These are phyloP conservation scores for Dasysyrphus albostriatus DNA, from an alignment of 2,888 invertebrate species.

Conservation along the genomic window DNA sequence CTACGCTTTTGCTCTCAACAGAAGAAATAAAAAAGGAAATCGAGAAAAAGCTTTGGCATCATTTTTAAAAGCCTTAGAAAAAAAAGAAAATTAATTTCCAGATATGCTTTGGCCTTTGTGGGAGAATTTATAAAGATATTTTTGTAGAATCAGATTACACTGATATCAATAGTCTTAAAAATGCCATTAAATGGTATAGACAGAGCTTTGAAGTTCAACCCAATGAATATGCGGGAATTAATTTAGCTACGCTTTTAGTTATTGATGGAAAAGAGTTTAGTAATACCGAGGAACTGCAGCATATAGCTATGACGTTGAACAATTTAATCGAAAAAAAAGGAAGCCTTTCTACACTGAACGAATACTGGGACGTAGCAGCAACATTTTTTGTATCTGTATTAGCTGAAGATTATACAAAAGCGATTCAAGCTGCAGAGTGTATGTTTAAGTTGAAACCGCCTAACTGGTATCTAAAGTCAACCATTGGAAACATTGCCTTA, in stretches of 20 bases:
- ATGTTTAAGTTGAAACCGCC: slow-evolving; percentile 96
- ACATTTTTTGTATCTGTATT: slow-evolving; percentile 99
- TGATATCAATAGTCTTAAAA: slow-evolving; percentile 93
- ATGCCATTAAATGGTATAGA: slow-evolving; percentile 98
- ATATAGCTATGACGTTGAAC: slow-evolving; percentile 97
- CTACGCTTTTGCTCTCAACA: slow-evolving; percentile 98
- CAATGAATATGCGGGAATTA: slow-evolving; percentile 99
- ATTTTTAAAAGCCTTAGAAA: slow-evolving; percentile 95
- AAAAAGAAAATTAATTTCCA: slow-evolving; percentile 97
- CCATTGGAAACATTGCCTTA: slow-evolving; percentile 97
- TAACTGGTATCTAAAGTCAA: slow-evolving; percentile 97
- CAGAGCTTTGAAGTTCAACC: slow-evolving; percentile 99
- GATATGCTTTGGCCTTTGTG: slow-evolving; percentile 99
- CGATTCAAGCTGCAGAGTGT: slow-evolving; percentile 97
- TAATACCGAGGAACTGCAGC: slow-evolving; percentile 94
- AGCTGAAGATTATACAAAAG: slow-evolving; percentile 98
- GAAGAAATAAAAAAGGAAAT: slow-evolving; percentile 96
- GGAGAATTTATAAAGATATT: slow-evolving; percentile 98
- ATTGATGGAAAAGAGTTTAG: slow-evolving; percentile 98
- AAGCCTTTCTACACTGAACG: slow-evolving; percentile 94
- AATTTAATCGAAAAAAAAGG: slow-evolving; percentile 99
- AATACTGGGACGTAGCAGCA: slow-evolving; percentile 99
- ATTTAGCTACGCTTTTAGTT: slow-evolving; percentile 97
- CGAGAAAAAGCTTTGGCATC: slow-evolving; percentile 96
- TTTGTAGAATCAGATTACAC: slow-evolving; percentile 98